Percentiles rank a stretch among this genome's conserved stretches.
phyloP scores from a whole-genome alignment of 2,797 vertebrate species.

The Lemur catta region DNA sequence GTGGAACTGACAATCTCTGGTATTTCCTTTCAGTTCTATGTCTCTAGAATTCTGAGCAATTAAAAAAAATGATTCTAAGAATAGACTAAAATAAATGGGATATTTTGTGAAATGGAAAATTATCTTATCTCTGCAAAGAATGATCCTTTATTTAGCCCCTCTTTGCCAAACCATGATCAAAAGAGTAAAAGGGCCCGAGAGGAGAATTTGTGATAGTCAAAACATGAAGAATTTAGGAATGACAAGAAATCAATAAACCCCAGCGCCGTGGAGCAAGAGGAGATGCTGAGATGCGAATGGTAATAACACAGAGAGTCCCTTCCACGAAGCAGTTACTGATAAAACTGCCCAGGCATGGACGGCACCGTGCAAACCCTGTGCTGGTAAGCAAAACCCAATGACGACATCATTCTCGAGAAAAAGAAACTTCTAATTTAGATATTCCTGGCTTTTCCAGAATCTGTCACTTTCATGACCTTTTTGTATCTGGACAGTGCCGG shows the following conservation, averaged over 20 bases:
- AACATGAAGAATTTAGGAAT: not conserved
- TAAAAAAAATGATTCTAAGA: not conserved
- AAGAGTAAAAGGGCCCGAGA: not conserved
- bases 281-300: not conserved
- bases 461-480: not conserved
- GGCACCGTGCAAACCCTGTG: accelerated
- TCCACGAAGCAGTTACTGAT: not conserved
- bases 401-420: not conserved
- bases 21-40: not conserved
- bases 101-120: not conserved
- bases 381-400: not conserved
- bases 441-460: not conserved
- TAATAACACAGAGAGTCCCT: accelerated
- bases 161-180: not conserved
- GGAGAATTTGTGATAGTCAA: not conserved
- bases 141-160: not conserved
- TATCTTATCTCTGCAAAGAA: not conserved
- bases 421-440: not conserved
- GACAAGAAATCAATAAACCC: not conserved
- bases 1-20: not conserved
- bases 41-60: not conserved
- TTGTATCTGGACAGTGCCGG: too few relatives aligned
- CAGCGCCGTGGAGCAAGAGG: not conserved
- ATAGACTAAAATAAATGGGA: not conserved
- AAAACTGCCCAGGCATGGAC: not conserved